phyloP scores from a whole-genome alignment of 2,888 invertebrate genomes.

The Brenthis daphne region DNA sequence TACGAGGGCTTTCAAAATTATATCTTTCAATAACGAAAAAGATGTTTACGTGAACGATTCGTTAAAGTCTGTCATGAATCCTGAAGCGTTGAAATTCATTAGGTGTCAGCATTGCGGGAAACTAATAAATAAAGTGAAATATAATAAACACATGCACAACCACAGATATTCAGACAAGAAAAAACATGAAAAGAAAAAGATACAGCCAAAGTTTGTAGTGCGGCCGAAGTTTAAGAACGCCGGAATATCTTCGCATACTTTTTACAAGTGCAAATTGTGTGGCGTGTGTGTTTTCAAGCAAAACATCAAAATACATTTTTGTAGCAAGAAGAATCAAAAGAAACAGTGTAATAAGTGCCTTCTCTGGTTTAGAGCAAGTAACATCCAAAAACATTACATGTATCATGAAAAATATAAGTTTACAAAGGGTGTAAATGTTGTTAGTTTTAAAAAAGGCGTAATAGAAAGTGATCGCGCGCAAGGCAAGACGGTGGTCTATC shows the following conservation, averaged over 20 bases:
- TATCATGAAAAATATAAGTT: conserved; percentile 32
- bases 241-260: background rate
- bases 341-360: conserved; percentile 36
- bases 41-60: conserved; percentile 37
- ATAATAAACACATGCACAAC: conserved; percentile 27
- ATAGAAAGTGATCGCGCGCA: background rate
- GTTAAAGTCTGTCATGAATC: conserved; percentile 27
- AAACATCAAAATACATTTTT: conserved; percentile 22
- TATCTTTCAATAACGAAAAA: conserved; percentile 42
- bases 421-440: conserved; percentile 17
- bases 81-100: conserved; percentile 40
- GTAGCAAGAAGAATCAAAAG: conserved; percentile 5
- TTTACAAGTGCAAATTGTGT: conserved; percentile 37
- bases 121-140: conserved; percentile 36
- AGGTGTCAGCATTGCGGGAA: conserved; percentile 41
- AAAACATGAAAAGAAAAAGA: background rate
- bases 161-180: conserved; percentile 20
- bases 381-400: conserved; percentile 14
- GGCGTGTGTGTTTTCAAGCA: conserved; percentile 21
- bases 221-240: conserved; percentile 3
- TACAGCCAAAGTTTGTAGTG: conserved; percentile 8
- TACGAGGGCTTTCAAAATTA: conserved; percentile 36
- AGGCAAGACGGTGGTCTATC: conserved; percentile 19
- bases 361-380: conserved; percentile 16
- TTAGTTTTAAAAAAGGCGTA: conserved; percentile 20